Percentiles rank a stretch among this genome's conserved stretches.
Evolutionary conservation across 2,888 invertebrate genomes (phyloP).

Genomic region (Drosophila austrosaltans): DNA sequence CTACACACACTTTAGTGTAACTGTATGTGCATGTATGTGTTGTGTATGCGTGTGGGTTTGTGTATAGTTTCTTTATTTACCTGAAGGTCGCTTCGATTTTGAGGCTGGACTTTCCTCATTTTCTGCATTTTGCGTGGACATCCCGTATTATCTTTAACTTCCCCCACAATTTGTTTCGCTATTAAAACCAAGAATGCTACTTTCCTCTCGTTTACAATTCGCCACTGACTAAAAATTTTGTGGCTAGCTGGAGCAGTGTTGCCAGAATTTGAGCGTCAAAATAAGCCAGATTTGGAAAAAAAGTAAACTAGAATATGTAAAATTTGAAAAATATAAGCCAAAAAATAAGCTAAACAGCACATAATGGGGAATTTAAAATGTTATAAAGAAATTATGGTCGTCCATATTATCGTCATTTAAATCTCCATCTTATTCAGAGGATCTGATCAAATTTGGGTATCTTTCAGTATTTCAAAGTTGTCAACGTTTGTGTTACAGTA

Average conservation of each 20-base stretch:
- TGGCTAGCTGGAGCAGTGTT: not conserved
- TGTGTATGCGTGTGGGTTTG: constrained; percentile 21
- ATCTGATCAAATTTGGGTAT: too few relatives aligned
- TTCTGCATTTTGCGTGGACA: constrained; percentile 81
- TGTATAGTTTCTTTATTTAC: constrained; percentile 79
- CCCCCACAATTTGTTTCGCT: not conserved
- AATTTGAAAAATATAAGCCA: too few relatives aligned
- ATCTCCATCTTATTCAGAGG: too few relatives aligned
- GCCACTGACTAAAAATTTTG: not conserved
- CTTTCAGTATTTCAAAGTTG: too few relatives aligned
- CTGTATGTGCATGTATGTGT: not conserved
- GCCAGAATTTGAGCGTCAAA: too few relatives aligned
- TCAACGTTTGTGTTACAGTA: too few relatives aligned
- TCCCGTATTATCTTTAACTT: constrained; percentile 33
- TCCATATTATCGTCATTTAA: too few relatives aligned
- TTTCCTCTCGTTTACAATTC: not conserved
- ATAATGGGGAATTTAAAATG: too few relatives aligned
- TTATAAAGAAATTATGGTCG: too few relatives aligned
- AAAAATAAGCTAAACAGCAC: too few relatives aligned
- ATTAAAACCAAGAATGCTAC: not conserved
- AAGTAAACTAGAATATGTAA: too few relatives aligned
- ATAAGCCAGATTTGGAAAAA: too few relatives aligned
- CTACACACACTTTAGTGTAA: constrained; percentile 54
- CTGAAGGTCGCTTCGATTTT: constrained; percentile 86
- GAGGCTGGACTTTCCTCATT: constrained; percentile 80